Evolutionary conservation across 2,113 vertebrate species (phyloP), one percentile per base, ranked within the genome.

Genomic region (Hystrix brachyura): DNA sequence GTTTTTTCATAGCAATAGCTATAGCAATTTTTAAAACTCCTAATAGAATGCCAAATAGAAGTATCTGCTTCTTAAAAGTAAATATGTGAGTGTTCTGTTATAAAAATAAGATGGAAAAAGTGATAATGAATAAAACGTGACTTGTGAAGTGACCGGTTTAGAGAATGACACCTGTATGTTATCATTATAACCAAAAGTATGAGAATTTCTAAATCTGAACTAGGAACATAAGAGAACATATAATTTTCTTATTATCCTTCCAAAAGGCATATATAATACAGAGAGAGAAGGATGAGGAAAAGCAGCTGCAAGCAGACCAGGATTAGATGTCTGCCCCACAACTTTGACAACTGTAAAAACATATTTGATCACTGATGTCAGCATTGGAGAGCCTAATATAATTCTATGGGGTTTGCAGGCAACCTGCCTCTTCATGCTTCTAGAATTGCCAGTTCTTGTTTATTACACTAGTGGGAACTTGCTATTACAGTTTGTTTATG

Each of bases 281-380:
- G 12, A 46, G 19, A 27, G 8, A 19, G 43, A 80, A 59, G 88
- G 89, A 94, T 65, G 83, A 87, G 48, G 74, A 83, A 95, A 91
- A 89, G 89, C 83, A 96, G 94, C 90, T 94, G 83, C 81, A 91
- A 81, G 27, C 29, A 97, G 90, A 78, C 48, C 62, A 48, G 96
- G 51, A 95, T 92, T 93, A 84, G 34, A 88, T 71, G 53, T 38
- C 97, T 94, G 96, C 84, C 69, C 79, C 92, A 87, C 80, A 72
- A 88, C 92, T 98, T 97, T 94, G 97, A 96, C 96, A 98, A 98
- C 95, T 97, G 95, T 98, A 96, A 98, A 98, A 98, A 98, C 97
- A 98, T 97, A 98, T 98, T 96, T 97, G 93, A 98, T 97, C 83
- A 60, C 90, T 97, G 97, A 98, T 97, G 94, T 98, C 67, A 95